These are phyloP conservation scores for Percopsis transmontana DNA, from an alignment of 2,113 vertebrate species.

Conservation along the genomic window DNA sequence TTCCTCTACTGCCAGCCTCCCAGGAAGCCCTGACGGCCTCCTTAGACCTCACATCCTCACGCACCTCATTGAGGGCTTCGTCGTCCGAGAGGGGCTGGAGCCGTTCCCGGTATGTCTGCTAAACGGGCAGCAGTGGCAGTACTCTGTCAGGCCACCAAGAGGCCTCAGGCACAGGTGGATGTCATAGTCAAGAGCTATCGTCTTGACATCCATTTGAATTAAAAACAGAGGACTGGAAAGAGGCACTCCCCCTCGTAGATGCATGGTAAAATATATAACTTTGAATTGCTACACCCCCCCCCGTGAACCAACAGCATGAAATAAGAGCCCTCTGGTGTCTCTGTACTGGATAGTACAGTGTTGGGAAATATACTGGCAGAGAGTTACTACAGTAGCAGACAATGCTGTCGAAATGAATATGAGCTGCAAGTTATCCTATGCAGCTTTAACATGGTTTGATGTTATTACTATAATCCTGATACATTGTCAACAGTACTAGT, in stretches of 20 bases:
- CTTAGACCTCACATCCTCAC: conserved; percentile 90
- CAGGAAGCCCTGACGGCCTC: conserved; percentile 80
- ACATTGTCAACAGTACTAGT: background rate
- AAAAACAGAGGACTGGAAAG: background rate
- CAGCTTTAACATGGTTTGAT: no score
- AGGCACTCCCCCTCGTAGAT: background rate
- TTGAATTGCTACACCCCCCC: no score
- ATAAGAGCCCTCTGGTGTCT: no score
- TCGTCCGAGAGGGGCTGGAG: conserved; percentile 92
- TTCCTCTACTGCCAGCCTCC: conserved; percentile 77
- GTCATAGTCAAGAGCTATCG: background rate
- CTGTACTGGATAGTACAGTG: no score
- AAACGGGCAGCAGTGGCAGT: conserved; percentile 25
- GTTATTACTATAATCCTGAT: no score
- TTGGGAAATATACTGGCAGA: no score
- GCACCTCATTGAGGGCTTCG: conserved; percentile 93
- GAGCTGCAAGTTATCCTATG: no score
- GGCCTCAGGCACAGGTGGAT: background rate
- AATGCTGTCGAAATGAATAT: no score
- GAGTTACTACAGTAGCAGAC: no score
- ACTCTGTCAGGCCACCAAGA: background rate
- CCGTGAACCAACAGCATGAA: no score
- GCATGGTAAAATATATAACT: no score
- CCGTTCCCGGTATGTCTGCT: conserved; percentile 88
- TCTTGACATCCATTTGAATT: background rate